Evolutionary conservation across 1,140 invertebrate genomes (phyloP).

Genomic region (Wasmannia auropunctata): DNA sequence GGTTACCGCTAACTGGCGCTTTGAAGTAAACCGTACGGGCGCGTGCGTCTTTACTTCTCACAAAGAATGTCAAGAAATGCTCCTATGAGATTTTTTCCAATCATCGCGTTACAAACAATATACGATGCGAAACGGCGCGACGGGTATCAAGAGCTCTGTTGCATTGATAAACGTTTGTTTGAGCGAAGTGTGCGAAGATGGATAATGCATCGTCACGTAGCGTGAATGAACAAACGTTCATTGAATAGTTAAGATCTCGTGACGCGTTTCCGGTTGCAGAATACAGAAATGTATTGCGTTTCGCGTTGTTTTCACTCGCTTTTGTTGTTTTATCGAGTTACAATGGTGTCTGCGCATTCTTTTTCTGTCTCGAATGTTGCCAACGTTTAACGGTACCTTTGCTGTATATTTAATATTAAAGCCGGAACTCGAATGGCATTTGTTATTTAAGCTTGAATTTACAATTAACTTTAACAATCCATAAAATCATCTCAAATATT

Average conservation of each 20-base stretch:
- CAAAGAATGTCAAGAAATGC: slow-evolving; percentile 34
- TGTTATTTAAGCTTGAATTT: neutral
- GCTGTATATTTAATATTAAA: neutral
- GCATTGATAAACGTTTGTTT: slow-evolving; percentile 43
- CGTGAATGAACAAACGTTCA: slow-evolving; percentile 69
- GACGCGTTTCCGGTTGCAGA: slow-evolving; percentile 57
- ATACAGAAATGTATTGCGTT: slow-evolving; percentile 23
- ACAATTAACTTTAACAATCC: no score
- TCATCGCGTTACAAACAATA: neutral
- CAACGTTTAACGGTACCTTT: slow-evolving; percentile 11
- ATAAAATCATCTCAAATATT: no score
- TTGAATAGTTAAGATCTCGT: slow-evolving; percentile 73
- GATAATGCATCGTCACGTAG: slow-evolving; percentile 63
- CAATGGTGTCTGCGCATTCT: slow-evolving; percentile 7
- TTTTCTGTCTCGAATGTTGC: neutral
- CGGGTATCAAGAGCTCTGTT: neutral
- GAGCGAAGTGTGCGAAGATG: slow-evolving; percentile 2
- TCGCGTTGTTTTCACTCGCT: slow-evolving; percentile 18
- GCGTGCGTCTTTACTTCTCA: slow-evolving; percentile 40
- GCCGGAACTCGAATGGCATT: neutral
- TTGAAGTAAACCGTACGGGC: slow-evolving; percentile 10
- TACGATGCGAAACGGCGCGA: neutral
- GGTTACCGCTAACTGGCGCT: slow-evolving; percentile 37
- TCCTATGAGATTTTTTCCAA: neutral
- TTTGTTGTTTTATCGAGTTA: slow-evolving; percentile 60